Evolutionary conservation across 2,113 vertebrate species (phyloP).

Genomic region (Illadopsis cleaveri): DNA sequence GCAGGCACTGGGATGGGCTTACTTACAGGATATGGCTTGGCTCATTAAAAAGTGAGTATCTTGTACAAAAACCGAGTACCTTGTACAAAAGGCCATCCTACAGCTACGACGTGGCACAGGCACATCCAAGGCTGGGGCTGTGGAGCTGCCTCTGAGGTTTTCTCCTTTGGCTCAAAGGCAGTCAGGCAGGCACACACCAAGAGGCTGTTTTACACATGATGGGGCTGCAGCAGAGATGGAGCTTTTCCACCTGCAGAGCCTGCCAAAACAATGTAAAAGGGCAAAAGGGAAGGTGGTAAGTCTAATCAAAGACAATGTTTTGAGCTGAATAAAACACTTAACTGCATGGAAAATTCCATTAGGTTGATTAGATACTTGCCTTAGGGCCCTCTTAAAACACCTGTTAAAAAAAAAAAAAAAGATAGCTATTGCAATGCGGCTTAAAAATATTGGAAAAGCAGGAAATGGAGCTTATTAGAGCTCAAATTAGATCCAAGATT

Average conservation of each 20-base stretch:
- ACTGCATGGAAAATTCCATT: constrained; percentile 66
- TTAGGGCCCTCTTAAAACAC: constrained; percentile 61
- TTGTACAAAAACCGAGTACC: neutral
- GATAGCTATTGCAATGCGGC: constrained; percentile 18
- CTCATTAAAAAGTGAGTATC: neutral
- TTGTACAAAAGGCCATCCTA: neutral
- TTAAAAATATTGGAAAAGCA: constrained; percentile 61
- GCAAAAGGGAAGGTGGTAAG: constrained; percentile 52
- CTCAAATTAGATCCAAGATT: constrained; percentile 66
- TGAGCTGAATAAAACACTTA: constrained; percentile 56
- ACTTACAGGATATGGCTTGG: neutral
- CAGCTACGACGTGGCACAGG: fast-evolving
- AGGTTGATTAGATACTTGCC: constrained; percentile 65
- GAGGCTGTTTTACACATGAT: neutral
- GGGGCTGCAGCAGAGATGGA: neutral
- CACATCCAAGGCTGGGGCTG: neutral
- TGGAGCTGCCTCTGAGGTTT: neutral
- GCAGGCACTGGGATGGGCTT: neutral
- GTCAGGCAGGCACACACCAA: neutral
- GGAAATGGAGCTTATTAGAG: constrained; percentile 69
- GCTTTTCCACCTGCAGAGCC: constrained; percentile 38
- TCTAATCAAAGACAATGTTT: constrained; percentile 58
- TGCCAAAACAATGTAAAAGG: constrained; percentile 41
- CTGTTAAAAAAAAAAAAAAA: constrained; percentile 41
- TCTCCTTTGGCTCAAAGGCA: neutral